A percentile compares a stretch with the other conserved stretches of the same genome.
Evolutionary conservation across 1,140 invertebrate species (phyloP).

Genomic region (Panulirus ornatus): DNA sequence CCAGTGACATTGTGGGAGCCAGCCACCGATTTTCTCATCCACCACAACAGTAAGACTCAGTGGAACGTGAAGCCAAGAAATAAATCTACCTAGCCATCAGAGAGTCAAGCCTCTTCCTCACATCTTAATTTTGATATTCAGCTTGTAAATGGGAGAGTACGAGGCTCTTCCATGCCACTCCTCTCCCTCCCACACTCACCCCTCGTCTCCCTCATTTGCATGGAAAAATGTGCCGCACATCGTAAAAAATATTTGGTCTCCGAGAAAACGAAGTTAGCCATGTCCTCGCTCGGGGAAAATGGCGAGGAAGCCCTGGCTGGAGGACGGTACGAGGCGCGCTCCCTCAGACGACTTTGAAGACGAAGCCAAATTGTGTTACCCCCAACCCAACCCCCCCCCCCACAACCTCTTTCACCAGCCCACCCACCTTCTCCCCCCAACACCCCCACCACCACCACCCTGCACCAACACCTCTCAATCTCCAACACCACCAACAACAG

Average conservation of each 20-base stretch:
- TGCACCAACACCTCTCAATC: not conserved
- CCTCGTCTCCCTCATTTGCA: conserved; percentile 41
- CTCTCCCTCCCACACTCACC: not conserved
- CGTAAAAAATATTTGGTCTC: conserved; percentile 64
- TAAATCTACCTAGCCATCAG: no score
- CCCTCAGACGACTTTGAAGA: conserved; percentile 43
- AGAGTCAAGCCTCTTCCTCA: not conserved
- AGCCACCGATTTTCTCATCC: no score
- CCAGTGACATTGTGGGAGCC: no score
- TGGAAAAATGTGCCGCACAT: conserved; percentile 44
- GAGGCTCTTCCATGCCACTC: not conserved
- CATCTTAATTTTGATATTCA: conserved; percentile 27
- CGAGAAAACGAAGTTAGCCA: conserved; percentile 44
- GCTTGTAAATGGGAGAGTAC: conserved; percentile 13
- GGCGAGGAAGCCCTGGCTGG: no score
- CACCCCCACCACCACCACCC: not conserved
- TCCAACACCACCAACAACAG: not conserved
- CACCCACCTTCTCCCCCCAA: not conserved
- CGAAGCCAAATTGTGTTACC: conserved; percentile 52
- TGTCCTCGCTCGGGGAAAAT: conserved; percentile 14
- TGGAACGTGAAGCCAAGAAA: no score
- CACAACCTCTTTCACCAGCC: not conserved
- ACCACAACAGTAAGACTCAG: no score
- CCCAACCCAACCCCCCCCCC: not conserved
- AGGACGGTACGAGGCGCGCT: no score